Evolutionary conservation across 2,113 vertebrate species (phyloP), one percentile per base, ranked within the genome.

Genomic region (Corapipo altera): DNA sequence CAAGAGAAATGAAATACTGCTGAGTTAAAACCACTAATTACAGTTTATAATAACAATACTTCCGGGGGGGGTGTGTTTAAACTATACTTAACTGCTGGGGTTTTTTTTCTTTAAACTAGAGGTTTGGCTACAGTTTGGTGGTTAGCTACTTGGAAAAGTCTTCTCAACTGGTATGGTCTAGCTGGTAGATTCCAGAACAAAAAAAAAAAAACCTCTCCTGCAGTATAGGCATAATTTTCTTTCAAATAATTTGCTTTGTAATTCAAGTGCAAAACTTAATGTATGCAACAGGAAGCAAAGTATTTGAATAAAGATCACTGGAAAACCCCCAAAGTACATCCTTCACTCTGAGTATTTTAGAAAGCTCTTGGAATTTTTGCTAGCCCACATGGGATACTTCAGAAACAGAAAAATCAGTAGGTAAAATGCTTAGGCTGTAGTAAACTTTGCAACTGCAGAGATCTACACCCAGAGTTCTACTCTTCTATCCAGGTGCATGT

Each of bases 21-120:
- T 58, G 67, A 87, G 93, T 96, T 96, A 85, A 97, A 97, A 91
- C 89, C 92, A 96, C 91, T 97, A 96, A 97, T 98, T 97, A 95
- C 62, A 97, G 93, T 95, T 98, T 96, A 96, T 93, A 97, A 95
- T 93, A 96, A 97, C 80, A 96, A 96, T 90, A 91, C 57, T 94
- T 97, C 84, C 95, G 75, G 71, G 83, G 51, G 91, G 52, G 81
- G 39, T 41, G 39, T 41, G 39, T 41, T 49, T 64, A 93, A 96
- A 92, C 89, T 93, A 94, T 96, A 98, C 93, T 98, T 97, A 98
- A 97, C 84, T 94, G 75, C 84, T 86, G 87, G 5, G 30, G 5
- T 2, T 1, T 58, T 85, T 92, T 85, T 88, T 43, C n/a, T 70
- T 88, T 84, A 84, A 95, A 95, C 81, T 94, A 87, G 54, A 72